Evolutionary conservation across 2,797 vertebrate genomes (phyloP).

Genomic region (Pantherophis alleghaniensis): DNA sequence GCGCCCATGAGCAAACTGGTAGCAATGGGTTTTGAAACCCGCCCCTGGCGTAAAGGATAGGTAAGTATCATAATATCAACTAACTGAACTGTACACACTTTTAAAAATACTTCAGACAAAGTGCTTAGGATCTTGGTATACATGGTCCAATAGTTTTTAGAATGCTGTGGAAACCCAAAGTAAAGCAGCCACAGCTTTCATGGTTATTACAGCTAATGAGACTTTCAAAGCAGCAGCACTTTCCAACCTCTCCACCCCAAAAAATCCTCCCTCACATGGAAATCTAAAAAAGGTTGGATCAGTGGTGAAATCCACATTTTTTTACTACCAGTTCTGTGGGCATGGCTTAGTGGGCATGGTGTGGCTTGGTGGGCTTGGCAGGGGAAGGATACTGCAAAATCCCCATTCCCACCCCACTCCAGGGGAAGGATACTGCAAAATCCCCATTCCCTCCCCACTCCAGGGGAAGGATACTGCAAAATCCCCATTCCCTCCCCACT

Average conservation of each 20-base stretch:
- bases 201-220: neutral
- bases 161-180: neutral
- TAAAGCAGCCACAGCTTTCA: neutral
- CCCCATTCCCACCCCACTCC: no score
- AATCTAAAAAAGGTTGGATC: neutral
- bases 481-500: no score
- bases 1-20: no score
- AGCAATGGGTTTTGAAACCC: no score
- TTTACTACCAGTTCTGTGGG: no score
- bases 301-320: no score
- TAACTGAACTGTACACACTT: neutral
- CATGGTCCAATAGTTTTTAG: neutral
- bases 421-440: no score
- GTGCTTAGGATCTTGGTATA: neutral
- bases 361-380: no score
- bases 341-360: no score
- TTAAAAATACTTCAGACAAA: neutral
- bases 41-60: neutral
- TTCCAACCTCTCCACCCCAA: accelerated
- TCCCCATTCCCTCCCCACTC: no score
- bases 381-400: no score
- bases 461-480: no score
- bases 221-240: neutral
- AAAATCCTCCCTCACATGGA: neutral
- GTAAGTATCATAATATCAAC: neutral